Evolutionary conservation across 2,113 vertebrate genomes (phyloP).

Genomic region (Acinonyx jubatus): DNA sequence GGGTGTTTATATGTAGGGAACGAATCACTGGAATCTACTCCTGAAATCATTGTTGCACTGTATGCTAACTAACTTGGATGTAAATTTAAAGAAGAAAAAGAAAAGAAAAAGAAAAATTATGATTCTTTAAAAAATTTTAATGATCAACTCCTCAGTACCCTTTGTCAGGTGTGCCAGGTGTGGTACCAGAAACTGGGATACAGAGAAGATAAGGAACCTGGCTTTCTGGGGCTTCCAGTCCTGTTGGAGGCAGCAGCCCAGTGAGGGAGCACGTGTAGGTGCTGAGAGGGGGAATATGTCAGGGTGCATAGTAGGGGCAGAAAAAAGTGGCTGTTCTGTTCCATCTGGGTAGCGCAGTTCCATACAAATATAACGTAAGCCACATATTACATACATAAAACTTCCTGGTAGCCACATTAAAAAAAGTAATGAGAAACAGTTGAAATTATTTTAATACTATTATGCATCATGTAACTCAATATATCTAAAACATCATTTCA

Average conservation of each 20-base stretch:
- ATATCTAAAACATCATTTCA: not conserved
- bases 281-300: not conserved
- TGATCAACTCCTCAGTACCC: not conserved
- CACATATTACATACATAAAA: not conserved
- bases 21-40: no score
- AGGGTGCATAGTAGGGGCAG: rapidly evolving
- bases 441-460: not conserved
- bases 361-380: not conserved
- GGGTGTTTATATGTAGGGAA: no score
- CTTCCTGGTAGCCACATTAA: not conserved
- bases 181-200: not conserved
- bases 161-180: not conserved
- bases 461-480: not conserved
- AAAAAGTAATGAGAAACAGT: not conserved
- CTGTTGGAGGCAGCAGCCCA: not conserved
- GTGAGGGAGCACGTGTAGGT: not conserved
- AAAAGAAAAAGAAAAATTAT: not conserved
- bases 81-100: no score
- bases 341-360: not conserved
- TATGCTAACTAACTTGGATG: no score
- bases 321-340: not conserved
- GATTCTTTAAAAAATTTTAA: not conserved
- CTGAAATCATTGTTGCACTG: no score
- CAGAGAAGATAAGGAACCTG: not conserved
- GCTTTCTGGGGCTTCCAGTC: not conserved